Evolutionary conservation across 2,113 vertebrate species (phyloP).

Genomic region (Empidonax traillii): DNA sequence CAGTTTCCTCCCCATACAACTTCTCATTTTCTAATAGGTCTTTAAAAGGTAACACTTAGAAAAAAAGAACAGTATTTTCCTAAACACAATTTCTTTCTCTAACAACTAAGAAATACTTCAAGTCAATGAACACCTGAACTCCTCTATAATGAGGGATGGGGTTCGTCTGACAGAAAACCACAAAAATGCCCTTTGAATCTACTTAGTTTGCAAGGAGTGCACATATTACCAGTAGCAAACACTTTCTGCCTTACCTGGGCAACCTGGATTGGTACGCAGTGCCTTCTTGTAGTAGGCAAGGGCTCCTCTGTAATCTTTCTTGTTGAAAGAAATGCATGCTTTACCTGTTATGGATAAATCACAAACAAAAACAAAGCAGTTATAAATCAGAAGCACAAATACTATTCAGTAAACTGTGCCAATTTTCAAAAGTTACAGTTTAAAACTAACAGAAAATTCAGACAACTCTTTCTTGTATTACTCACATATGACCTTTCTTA

Average conservation of each 20-base stretch:
- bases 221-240: not conserved
- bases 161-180: not conserved
- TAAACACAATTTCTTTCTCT: not conserved
- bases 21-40: not conserved
- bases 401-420: not conserved
- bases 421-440: not conserved
- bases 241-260: slow-evolving; percentile 84
- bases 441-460: not conserved
- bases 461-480: not conserved
- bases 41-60: not conserved
- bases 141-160: not conserved
- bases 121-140: not conserved
- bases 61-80: not conserved
- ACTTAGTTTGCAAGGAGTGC: not conserved
- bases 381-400: not conserved
- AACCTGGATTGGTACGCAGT: slow-evolving; percentile 94
- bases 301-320: slow-evolving; percentile 97
- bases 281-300: slow-evolving; percentile 99
- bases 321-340: slow-evolving; percentile 99
- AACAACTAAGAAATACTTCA: not conserved
- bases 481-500: not conserved
- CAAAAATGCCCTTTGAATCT: not conserved
- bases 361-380: not conserved
- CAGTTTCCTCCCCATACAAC: not conserved
- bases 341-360: slow-evolving; percentile 79